These are phyloP conservation scores for Xyliphius kryptos DNA, from an alignment of 2,113 vertebrate genomes.

Conservation along the genomic window DNA sequence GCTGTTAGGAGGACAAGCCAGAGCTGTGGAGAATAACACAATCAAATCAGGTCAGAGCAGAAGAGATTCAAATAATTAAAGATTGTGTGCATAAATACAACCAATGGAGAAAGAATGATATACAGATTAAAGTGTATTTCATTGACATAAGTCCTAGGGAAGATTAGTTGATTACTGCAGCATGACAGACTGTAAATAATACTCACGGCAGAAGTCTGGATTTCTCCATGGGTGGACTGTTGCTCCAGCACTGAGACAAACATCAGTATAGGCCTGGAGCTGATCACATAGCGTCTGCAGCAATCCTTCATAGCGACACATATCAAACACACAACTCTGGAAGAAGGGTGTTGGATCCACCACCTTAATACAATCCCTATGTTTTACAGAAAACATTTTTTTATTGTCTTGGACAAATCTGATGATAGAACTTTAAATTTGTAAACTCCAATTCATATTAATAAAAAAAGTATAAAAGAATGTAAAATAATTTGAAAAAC, in stretches of 20 bases:
- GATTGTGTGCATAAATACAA: background rate
- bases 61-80: background rate
- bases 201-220: constrained; percentile 71
- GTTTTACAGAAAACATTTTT: background rate
- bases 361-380: constrained; percentile 63
- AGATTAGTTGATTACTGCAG: background rate
- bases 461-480: too few species aligned
- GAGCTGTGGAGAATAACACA: constrained; percentile 47
- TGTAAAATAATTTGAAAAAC: too few species aligned
- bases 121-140: too few species aligned
- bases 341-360: constrained; percentile 64
- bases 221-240: constrained; percentile 67
- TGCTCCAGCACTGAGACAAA: constrained; percentile 65
- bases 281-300: constrained; percentile 64
- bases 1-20: constrained; percentile 68
- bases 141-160: too few species aligned
- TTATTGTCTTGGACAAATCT: too few species aligned
- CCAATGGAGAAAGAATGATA: too few species aligned
- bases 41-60: background rate
- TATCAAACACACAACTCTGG: constrained; percentile 67
- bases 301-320: constrained; percentile 67
- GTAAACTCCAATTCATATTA: too few species aligned
- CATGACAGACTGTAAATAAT: background rate
- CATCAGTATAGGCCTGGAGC: constrained; percentile 67
- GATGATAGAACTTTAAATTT: too few species aligned